These are phyloP conservation scores for Linnaemya vulpina DNA, from an alignment of 2,888 invertebrate species.

Conservation along the genomic window DNA sequence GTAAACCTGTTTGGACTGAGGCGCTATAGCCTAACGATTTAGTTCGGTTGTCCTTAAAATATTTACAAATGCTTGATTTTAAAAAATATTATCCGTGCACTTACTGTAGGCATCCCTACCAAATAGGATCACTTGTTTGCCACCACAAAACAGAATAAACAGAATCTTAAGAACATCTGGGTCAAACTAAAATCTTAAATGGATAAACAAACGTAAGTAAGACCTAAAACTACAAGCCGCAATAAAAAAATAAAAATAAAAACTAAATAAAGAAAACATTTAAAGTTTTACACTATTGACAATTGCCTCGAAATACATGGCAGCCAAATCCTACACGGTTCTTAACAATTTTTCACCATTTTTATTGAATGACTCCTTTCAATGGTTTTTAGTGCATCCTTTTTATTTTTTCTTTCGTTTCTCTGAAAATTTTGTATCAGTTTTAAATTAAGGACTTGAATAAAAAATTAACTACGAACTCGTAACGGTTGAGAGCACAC, in stretches of 20 bases:
- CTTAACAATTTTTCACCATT: neutral
- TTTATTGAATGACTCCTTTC: constrained; percentile 31
- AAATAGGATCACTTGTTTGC: constrained; percentile 32
- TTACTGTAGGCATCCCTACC: neutral
- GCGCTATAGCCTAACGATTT: too few relatives aligned
- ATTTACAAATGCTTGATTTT: too few relatives aligned
- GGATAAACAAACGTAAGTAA: constrained; percentile 46
- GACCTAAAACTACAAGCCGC: constrained; percentile 4
- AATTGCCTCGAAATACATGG: constrained; percentile 41
- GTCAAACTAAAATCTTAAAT: constrained; percentile 62
- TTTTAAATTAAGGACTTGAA: constrained; percentile 59
- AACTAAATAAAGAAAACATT: constrained; percentile 39
- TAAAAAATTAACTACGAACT: constrained; percentile 56
- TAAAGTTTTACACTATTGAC: constrained; percentile 66
- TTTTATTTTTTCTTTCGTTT: constrained; percentile 21
- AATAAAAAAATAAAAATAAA: neutral
- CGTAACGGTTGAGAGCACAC: constrained; percentile 51
- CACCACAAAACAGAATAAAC: constrained; percentile 46
- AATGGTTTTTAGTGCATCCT: neutral
- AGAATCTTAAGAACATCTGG: constrained; percentile 48
- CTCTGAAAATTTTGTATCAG: constrained; percentile 37
- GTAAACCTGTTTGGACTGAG: too few relatives aligned
- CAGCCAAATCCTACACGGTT: constrained; percentile 24
- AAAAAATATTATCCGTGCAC: neutral
- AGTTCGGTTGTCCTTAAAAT: too few relatives aligned